Evolutionary conservation across 2,113 vertebrate genomes (phyloP).

Genomic region (Elephantulus edwardii): DNA sequence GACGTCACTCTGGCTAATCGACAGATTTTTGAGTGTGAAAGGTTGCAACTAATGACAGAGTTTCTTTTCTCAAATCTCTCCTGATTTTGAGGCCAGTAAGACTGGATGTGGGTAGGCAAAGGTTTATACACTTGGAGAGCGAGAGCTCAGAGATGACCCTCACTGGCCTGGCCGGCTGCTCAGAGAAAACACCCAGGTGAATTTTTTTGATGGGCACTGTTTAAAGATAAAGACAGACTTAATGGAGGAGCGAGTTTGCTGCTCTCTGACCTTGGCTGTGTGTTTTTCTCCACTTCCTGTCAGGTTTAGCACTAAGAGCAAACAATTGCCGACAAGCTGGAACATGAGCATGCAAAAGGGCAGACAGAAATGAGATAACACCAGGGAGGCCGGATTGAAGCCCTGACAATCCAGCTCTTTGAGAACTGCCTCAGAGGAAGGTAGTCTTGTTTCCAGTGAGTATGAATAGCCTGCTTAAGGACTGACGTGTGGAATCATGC

Average conservation of each 20-base stretch:
- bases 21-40: neutral
- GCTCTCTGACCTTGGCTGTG: conserved; percentile 57
- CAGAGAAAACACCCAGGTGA: neutral
- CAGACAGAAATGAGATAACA: neutral
- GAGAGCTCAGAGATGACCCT: neutral
- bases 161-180: neutral
- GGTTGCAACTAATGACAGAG: neutral
- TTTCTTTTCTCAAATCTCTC: neutral
- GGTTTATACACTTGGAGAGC: neutral
- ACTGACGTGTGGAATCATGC: no score
- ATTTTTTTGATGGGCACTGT: neutral
- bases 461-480: neutral
- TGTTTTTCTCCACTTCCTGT: conserved; percentile 54
- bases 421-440: neutral
- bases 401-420: neutral
- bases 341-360: conserved; percentile 47
- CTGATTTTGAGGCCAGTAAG: neutral
- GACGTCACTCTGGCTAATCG: neutral
- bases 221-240: conserved; percentile 49
- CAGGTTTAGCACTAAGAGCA: conserved; percentile 55
- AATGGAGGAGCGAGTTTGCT: conserved; percentile 27
- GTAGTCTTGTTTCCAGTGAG: neutral
- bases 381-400: neutral
- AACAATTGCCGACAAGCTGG: conserved; percentile 52
- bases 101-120: neutral